Evolutionary conservation across 2,888 invertebrate genomes (phyloP).

Genomic region (Sarcophaga carnaria): DNA sequence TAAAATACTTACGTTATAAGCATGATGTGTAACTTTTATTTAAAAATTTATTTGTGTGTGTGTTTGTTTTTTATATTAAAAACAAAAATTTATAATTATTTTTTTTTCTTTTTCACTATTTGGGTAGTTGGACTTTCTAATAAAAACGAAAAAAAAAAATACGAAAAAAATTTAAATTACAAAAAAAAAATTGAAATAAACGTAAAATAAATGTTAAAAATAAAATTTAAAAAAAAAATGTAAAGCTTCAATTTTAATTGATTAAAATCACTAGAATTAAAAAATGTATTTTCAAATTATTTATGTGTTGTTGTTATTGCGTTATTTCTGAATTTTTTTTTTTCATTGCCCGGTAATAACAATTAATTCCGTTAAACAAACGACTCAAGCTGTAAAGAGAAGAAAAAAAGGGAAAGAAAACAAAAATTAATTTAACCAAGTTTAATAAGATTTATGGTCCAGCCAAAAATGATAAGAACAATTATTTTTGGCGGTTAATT

Average conservation of each 20-base stretch:
- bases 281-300: conserved; percentile 2
- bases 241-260: not conserved
- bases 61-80: not conserved
- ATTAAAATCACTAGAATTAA: conserved; percentile 2
- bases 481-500: not conserved
- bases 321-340: not conserved
- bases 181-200: not conserved
- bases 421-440: conserved; percentile 13
- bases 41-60: conserved; percentile 17
- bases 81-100: not conserved
- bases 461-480: not conserved
- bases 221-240: not conserved
- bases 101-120: conserved; percentile 30
- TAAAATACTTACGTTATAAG: conserved; percentile 76
- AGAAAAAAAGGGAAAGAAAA: conserved; percentile 25
- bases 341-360: not conserved
- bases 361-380: conserved; percentile 16
- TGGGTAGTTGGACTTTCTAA: conserved; percentile 46
- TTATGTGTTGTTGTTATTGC: too few relatives aligned
- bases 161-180: not conserved
- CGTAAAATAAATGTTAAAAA: not conserved
- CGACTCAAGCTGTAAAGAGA: conserved; percentile 14
- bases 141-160: conserved; percentile 33
- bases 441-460: conserved; percentile 19
- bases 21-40: conserved; percentile 66